Percentiles rank a stretch among this genome's conserved stretches.
Conservation (phyloP, 2,888 invertebrate genomes). For the Nasonia oneida region DNA sequence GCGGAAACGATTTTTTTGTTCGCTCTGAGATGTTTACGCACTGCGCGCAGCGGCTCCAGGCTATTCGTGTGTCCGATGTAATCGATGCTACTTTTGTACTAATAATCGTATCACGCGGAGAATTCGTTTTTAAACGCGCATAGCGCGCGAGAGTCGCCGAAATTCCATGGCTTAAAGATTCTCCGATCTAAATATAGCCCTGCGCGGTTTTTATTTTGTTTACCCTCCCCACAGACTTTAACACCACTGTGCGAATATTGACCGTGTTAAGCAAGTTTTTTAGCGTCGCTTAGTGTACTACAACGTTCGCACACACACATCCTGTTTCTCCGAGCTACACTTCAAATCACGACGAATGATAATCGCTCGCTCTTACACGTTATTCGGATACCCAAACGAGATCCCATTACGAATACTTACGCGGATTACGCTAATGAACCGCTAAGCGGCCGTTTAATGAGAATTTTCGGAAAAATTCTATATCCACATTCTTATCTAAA, state of each 20-base stretch:
- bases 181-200: constrained; percentile 43
- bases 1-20: neutral
- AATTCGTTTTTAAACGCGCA: neutral
- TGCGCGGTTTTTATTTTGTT: constrained; percentile 20
- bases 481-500: neutral
- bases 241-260: constrained; percentile 56
- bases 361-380: no score
- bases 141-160: neutral
- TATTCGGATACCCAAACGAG: neutral
- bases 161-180: constrained; percentile 19
- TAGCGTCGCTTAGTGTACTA: neutral
- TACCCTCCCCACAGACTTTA: constrained; percentile 33
- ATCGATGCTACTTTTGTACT: no score
- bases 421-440: neutral
- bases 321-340: no score
- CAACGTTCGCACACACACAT: no score
- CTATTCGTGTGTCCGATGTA: neutral
- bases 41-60: neutral
- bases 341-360: no score
- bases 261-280: constrained; percentile 27
- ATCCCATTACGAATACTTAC: neutral
- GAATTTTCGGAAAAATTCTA: neutral
- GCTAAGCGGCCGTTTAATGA: neutral
- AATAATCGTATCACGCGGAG: no score
- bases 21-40: neutral